Evolutionary conservation across 2,113 vertebrate species (phyloP), one percentile per base, ranked within the genome.

Genomic region (Nerophis ophidion): DNA sequence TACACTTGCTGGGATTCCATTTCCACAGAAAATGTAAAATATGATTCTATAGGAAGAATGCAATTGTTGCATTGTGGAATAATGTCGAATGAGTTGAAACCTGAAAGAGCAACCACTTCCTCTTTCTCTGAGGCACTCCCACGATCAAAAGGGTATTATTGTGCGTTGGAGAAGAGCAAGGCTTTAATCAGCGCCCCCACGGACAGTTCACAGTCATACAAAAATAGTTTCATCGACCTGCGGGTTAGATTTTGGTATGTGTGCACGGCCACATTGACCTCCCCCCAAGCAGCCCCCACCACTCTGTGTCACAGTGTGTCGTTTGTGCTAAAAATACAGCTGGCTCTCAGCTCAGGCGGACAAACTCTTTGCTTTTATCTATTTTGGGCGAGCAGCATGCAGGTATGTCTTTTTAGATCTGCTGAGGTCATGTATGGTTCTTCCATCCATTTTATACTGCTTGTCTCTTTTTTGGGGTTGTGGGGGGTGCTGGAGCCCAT

Each of bases 251-350:
- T 80, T 81, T 71, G 73, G 78, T 75, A 58, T 78, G 75, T 71
- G 77, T 67, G 68, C 72, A 49, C 61, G 70, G 65, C 63, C 44
- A 12, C 68, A 62, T 52, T 79, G 75, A 82, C 70, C 65, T 68
- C 61, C 6, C 60, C 79, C 68, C 79, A 15, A 71, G 65, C 59
- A 56, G 33, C n/a, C 17, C 60, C 63, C n/a, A 48, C 63, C 61
- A 54, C 51, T 72, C 65, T 58, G 71, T 60, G 60, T 70, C 68
- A 79, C 60, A 70, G 66, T 70, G 76, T 63, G 65, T 73, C 63
- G 77, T 77, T 76, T 71, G 75, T 79, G 70, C 81, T 88, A 90
- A 88, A 87, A 88, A 88, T 88, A 88, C 60, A 44, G 42, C 63
- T 65, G 77, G 63, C 76, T 80, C 67, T 15, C 48, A 58, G 71